Conservation (phyloP, 2,113 vertebrate species). For the Leptodactylus fuscus region DNA sequence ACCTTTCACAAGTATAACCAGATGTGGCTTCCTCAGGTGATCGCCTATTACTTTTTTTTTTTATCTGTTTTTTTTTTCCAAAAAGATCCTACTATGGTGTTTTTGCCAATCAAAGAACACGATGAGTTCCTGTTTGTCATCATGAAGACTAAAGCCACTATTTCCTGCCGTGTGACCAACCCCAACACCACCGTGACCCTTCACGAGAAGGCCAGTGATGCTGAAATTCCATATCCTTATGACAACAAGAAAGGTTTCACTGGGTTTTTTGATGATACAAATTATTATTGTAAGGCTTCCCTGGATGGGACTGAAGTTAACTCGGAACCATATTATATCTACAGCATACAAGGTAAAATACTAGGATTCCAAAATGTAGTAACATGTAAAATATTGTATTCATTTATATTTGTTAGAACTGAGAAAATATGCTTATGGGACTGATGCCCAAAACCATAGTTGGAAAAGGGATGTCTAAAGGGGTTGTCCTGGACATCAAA, state of each 20-base stretch:
- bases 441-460: neutral
- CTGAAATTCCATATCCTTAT: constrained; percentile 76
- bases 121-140: constrained; percentile 82
- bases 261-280: constrained; percentile 84
- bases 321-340: constrained; percentile 81
- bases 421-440: too few relatives aligned
- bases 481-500: too few relatives aligned
- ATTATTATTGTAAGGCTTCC: constrained; percentile 85
- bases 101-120: constrained; percentile 74
- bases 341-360: constrained; percentile 81
- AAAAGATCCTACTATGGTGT: constrained; percentile 84
- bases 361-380: neutral
- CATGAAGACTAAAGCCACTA: constrained; percentile 75
- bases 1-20: too few relatives aligned
- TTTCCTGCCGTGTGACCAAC: constrained; percentile 92
- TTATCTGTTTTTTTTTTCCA: neutral
- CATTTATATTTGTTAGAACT: too few relatives aligned
- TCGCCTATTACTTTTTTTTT: too few relatives aligned
- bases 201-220: constrained; percentile 78
- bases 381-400: neutral
- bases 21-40: too few relatives aligned
- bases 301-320: constrained; percentile 80
- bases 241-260: constrained; percentile 84
- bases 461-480: too few relatives aligned
- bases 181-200: constrained; percentile 85